A percentile compares a stretch with the other conserved stretches of the same genome.
Evolutionary conservation across 2,797 vertebrate species (phyloP).

Genomic region (Sardinella longiceps): DNA sequence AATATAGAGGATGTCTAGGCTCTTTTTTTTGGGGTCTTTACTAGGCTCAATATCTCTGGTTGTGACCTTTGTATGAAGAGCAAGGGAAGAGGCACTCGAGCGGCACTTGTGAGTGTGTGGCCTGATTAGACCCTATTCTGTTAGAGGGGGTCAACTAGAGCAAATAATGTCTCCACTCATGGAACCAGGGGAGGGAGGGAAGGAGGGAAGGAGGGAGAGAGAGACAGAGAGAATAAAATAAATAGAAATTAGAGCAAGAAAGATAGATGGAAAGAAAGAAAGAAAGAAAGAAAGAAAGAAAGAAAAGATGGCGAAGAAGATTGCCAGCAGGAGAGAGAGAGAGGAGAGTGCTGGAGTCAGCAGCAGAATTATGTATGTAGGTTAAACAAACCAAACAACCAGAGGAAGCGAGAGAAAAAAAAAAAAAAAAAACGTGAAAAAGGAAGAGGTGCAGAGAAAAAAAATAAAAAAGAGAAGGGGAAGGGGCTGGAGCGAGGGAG

Average conservation of each 20-base stretch:
- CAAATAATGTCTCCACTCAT: neutral
- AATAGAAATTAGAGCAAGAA: neutral
- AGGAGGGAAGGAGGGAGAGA: neutral
- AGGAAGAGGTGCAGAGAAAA: neutral
- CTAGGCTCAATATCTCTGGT: neutral
- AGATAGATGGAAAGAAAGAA: neutral
- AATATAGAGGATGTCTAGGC: neutral
- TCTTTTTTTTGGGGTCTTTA: neutral
- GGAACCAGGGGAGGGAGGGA: neutral
- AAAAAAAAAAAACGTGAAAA: neutral
- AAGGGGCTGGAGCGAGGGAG: neutral
- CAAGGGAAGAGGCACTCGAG: neutral
- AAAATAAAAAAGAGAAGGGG: neutral
- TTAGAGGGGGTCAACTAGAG: neutral
- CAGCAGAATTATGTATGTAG: too few species aligned
- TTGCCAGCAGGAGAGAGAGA: too few species aligned
- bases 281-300: neutral
- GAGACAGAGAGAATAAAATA: conserved; percentile 16
- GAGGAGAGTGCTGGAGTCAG: too few species aligned
- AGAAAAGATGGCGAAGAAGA: neutral
- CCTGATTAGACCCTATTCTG: neutral
- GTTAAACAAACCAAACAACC: neutral
- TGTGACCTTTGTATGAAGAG: neutral
- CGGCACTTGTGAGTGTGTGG: neutral
- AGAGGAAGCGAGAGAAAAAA: neutral